phyloP scores from a whole-genome alignment of 2,113 vertebrate species.

The Cynoglossus semilaevis region DNA sequence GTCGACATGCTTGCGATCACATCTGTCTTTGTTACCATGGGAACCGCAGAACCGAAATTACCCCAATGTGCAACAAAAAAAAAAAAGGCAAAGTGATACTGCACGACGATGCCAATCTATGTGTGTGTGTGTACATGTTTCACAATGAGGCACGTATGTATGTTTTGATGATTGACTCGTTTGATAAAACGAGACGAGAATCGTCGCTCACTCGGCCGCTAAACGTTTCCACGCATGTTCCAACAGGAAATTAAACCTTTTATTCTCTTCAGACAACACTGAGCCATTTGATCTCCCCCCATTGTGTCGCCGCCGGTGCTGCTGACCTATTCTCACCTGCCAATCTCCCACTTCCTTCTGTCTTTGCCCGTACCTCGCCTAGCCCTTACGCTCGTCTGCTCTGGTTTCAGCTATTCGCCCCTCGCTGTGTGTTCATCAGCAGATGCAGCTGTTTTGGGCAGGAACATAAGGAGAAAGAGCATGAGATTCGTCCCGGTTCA shows the following conservation, averaged over 20 bases:
- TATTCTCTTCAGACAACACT: constrained; percentile 26
- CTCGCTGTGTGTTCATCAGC: constrained; percentile 31
- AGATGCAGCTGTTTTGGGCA: constrained; percentile 54
- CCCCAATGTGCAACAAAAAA: constrained; percentile 58
- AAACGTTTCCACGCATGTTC: constrained; percentile 41
- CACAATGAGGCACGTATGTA: constrained; percentile 32
- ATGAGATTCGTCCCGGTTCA: constrained; percentile 51
- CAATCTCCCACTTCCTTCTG: constrained; percentile 9
- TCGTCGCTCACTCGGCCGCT: constrained; percentile 13
- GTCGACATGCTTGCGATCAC: constrained; percentile 57
- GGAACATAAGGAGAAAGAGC: constrained; percentile 33
- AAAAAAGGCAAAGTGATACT: constrained; percentile 59
- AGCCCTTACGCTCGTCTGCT: not conserved
- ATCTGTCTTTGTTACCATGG: constrained; percentile 67
- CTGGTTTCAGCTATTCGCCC: constrained; percentile 12
- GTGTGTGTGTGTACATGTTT: constrained; percentile 11
- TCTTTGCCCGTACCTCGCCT: not conserved
- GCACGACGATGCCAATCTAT: constrained; percentile 12
- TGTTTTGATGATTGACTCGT: constrained; percentile 46
- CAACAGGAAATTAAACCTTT: constrained; percentile 64
- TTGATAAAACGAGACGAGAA: constrained; percentile 52
- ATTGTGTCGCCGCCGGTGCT: constrained; percentile 22
- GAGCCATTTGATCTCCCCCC: constrained; percentile 33
- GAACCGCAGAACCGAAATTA: constrained; percentile 65
- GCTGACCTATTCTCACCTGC: constrained; percentile 32